Percentiles rank a stretch among this genome's conserved stretches.
phyloP scores from a whole-genome alignment of 2,888 invertebrate species.

The Himalopsyche anomala region DNA sequence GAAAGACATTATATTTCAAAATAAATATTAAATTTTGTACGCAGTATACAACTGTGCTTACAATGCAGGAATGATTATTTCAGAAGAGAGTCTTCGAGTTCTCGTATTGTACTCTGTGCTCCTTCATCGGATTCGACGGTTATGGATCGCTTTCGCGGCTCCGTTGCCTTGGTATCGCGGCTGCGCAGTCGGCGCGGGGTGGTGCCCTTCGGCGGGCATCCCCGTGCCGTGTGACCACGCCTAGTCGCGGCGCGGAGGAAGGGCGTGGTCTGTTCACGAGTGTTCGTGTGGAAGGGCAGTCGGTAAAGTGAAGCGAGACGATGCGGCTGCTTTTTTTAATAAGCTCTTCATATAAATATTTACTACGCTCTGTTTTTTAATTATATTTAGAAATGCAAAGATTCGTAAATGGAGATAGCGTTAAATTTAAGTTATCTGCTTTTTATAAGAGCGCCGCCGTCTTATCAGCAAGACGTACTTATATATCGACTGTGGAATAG shows the following conservation, averaged over 20 bases:
- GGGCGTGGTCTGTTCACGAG: background rate
- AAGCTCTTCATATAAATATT: too few species aligned
- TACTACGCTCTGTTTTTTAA: too few species aligned
- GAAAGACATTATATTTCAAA: too few species aligned
- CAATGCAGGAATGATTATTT: too few species aligned
- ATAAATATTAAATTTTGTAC: too few species aligned
- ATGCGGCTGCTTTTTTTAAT: background rate
- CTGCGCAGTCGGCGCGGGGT: background rate
- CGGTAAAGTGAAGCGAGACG: background rate
- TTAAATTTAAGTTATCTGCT: too few species aligned
- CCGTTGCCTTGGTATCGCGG: conserved; percentile 6
- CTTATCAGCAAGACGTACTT: too few species aligned
- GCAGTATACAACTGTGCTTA: too few species aligned
- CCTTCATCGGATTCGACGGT: background rate
- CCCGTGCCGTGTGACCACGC: background rate
- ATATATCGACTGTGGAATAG: too few species aligned
- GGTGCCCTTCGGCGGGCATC: background rate
- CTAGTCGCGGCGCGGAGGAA: background rate
- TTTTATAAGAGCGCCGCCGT: too few species aligned
- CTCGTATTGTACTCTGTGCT: background rate
- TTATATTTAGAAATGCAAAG: too few species aligned
- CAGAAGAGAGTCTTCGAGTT: background rate
- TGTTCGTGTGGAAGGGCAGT: background rate
- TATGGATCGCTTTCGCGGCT: background rate
- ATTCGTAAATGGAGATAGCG: too few species aligned